Evolutionary conservation across 2,888 invertebrate species (phyloP).

Genomic region (Kuschelorhynchus macadamiae): DNA sequence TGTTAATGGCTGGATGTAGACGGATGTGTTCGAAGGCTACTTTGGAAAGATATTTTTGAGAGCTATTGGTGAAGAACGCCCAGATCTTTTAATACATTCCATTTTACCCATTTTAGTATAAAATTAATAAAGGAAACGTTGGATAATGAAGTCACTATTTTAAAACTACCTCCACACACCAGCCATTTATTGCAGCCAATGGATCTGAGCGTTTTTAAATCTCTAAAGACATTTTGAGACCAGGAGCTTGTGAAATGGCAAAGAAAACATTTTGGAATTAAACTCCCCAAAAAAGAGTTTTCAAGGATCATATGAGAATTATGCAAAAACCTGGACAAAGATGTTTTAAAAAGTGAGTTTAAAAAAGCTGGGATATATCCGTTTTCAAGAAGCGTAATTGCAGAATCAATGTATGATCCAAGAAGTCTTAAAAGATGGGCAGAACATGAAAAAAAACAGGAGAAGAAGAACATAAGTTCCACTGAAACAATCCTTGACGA

Average conservation of each 20-base stretch:
- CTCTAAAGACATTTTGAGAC: conserved; percentile 49
- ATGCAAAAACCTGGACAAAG: conserved; percentile 4
- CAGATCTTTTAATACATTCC: conserved; percentile 37
- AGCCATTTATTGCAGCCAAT: conserved; percentile 54
- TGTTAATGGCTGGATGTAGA: conserved; percentile 59
- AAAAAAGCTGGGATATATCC: no score
- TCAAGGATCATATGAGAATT: conserved; percentile 1
- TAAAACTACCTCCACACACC: conserved; percentile 52
- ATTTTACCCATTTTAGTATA: conserved; percentile 29
- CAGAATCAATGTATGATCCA: no score
- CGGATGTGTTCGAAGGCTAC: conserved; percentile 57
- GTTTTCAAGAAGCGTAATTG: no score
- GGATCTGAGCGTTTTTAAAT: conserved; percentile 52
- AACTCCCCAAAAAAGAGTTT: conserved; percentile 19
- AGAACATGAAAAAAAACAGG: no score
- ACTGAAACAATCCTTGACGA: no score
- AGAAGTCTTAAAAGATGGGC: no score
- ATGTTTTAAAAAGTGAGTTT: neutral
- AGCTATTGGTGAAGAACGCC: conserved; percentile 50
- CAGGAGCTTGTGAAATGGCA: conserved; percentile 49
- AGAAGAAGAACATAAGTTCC: no score
- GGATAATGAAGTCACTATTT: conserved; percentile 24
- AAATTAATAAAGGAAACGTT: conserved; percentile 18
- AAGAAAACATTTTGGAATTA: conserved; percentile 21
- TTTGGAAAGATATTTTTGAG: conserved; percentile 51